phyloP scores from a whole-genome alignment of 2,888 invertebrate genomes.

The Polydrusus cervinus region DNA sequence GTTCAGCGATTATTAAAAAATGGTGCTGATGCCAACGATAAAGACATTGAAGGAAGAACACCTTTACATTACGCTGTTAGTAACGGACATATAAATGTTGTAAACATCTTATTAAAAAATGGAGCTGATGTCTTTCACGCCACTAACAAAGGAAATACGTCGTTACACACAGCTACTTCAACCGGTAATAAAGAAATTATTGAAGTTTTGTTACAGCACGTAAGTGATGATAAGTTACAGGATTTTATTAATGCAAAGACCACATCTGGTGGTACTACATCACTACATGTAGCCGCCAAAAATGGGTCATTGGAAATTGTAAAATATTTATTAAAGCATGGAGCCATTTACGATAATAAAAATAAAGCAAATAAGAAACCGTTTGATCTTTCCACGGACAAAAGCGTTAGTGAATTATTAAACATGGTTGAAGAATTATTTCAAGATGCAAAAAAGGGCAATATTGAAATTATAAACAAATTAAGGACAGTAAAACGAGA shows the following conservation, averaged over 20 bases:
- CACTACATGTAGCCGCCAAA: constrained; percentile 61
- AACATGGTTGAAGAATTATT: neutral
- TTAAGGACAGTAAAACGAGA: neutral
- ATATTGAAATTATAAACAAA: neutral
- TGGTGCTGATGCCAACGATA: constrained; percentile 91
- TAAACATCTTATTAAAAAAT: constrained; percentile 95
- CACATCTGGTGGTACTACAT: constrained; percentile 54
- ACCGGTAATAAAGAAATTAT: neutral
- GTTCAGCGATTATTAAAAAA: constrained; percentile 2
- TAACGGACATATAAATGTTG: constrained; percentile 98
- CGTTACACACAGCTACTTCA: neutral
- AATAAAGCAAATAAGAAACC: constrained; percentile 38
- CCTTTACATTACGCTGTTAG: constrained; percentile 97
- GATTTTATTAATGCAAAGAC: constrained; percentile 45
- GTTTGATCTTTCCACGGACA: constrained; percentile 43
- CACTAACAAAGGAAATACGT: constrained; percentile 5
- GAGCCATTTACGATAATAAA: constrained; percentile 36
- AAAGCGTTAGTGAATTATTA: constrained; percentile 21
- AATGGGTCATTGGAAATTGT: constrained; percentile 55
- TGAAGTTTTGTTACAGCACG: too few species aligned
- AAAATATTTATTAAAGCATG: constrained; percentile 46
- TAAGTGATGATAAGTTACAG: constrained; percentile 18
- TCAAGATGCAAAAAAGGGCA: constrained; percentile 16
- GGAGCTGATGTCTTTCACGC: constrained; percentile 78
- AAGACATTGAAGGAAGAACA: constrained; percentile 99